Conservation (phyloP, 2,888 invertebrate genomes). For the Eristalis arbustorum region DNA sequence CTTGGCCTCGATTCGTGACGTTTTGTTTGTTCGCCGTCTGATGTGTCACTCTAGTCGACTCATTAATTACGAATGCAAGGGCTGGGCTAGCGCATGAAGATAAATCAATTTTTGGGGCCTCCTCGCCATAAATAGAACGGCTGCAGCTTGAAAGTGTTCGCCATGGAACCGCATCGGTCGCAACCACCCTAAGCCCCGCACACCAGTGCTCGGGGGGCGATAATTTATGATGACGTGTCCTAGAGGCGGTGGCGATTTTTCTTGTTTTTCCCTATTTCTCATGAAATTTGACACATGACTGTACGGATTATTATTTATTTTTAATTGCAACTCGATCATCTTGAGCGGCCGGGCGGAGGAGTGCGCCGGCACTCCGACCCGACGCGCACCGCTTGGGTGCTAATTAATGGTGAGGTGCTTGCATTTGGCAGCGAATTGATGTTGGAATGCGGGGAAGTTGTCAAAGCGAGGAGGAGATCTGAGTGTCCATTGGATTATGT, state of each 20-base stretch:
- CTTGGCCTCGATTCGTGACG: constrained; percentile 9
- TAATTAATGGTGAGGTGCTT: constrained; percentile 34
- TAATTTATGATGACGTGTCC: constrained; percentile 42
- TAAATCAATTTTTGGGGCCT: constrained; percentile 42
- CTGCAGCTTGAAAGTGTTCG: neutral
- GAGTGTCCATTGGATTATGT: neutral
- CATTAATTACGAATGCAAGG: constrained; percentile 35
- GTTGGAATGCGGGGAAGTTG: constrained; percentile 10
- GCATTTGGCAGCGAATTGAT: constrained; percentile 23
- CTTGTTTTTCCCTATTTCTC: constrained; percentile 8
- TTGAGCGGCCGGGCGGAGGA: neutral
- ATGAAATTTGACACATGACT: constrained; percentile 28
- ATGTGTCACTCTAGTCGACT: constrained; percentile 11
- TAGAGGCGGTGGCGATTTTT: constrained; percentile 6
- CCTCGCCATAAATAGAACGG: constrained; percentile 40
- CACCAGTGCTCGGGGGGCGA: neutral
- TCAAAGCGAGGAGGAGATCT: neutral
- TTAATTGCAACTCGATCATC: constrained; percentile 36
- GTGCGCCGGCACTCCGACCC: neutral
- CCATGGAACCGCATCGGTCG: neutral
- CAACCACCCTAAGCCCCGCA: neutral
- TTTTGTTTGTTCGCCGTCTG: neutral
- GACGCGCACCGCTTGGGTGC: constrained; percentile 6
- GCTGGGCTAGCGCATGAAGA: neutral
- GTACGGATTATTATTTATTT: constrained; percentile 48